Conservation (phyloP, 92 coral and sea anemone species). For the Epizoanthus ramosus region DNA sequence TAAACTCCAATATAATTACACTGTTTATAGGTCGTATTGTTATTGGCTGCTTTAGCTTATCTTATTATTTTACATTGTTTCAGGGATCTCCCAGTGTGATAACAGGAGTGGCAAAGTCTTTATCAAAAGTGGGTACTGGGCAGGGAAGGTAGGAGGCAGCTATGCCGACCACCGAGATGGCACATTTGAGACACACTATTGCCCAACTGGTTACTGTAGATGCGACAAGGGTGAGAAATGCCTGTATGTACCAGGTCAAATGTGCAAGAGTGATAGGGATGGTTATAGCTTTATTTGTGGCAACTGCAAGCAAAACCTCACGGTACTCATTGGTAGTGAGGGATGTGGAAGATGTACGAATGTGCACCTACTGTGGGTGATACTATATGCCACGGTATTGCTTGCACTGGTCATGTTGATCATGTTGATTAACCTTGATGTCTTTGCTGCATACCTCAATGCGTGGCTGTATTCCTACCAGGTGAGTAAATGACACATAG, state of each 20-base stretch:
- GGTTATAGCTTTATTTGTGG: constrained; percentile 78
- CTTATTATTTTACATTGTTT: neutral
- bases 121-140: constrained; percentile 86
- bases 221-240: constrained; percentile 38
- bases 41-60: too few relatives aligned
- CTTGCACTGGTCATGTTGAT: constrained; percentile 55
- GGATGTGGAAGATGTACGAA: constrained; percentile 61
- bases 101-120: constrained; percentile 49
- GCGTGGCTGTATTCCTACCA: constrained; percentile 96
- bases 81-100: constrained; percentile 75
- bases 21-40: too few relatives aligned
- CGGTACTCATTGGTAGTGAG: constrained; percentile 73
- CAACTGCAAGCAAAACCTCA: constrained; percentile 55
- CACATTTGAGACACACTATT: constrained; percentile 62
- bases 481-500: constrained; percentile 27
- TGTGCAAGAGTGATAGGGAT: constrained; percentile 71
- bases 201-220: constrained; percentile 77
- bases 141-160: constrained; percentile 55
- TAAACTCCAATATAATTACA: too few relatives aligned
- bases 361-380: constrained; percentile 57
- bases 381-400: constrained; percentile 53
- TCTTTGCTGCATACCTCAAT: constrained; percentile 85
- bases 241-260: constrained; percentile 38
- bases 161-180: neutral
- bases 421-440: constrained; percentile 75